These are phyloP conservation scores for Himalopsyche anomala DNA, from an alignment of 2,888 invertebrate species.

Conservation along the genomic window DNA sequence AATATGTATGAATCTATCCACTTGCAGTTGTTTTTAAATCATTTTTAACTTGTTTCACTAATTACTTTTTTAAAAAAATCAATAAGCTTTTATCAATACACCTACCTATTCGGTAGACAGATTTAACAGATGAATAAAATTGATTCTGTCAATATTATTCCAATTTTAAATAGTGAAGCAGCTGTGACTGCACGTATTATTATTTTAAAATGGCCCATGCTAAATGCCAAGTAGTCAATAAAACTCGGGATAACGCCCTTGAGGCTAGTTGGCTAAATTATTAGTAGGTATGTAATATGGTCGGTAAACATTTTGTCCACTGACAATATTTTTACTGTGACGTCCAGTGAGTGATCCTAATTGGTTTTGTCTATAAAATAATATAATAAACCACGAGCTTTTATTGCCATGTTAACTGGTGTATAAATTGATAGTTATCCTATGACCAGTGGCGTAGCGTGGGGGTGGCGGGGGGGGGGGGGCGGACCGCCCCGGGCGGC, in stretches of 20 bases:
- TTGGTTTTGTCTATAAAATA: background rate
- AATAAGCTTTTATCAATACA: too few species aligned
- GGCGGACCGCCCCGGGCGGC: too few species aligned
- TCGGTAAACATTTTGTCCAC: conserved; percentile 7
- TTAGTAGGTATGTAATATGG: conserved; percentile 18
- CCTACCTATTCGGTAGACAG: too few species aligned
- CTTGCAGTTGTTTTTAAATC: too few species aligned
- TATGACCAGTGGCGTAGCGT: too few species aligned
- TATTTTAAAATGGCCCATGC: background rate
- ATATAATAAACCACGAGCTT: background rate
- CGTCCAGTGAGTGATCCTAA: conserved; percentile 16
- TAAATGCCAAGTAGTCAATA: background rate
- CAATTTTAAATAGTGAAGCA: background rate
- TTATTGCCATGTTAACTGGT: background rate
- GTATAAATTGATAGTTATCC: too few species aligned
- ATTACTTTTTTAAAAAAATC: too few species aligned
- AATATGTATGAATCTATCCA: too few species aligned
- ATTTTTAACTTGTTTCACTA: too few species aligned
- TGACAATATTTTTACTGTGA: background rate
- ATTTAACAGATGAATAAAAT: background rate
- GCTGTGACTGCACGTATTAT: background rate
- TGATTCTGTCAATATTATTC: background rate
- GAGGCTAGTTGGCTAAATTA: conserved; percentile 1
- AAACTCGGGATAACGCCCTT: background rate
- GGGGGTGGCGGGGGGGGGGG: too few species aligned